These are phyloP conservation scores for Microplitis manilae DNA, from an alignment of 2,888 invertebrate species.

Conservation along the genomic window DNA sequence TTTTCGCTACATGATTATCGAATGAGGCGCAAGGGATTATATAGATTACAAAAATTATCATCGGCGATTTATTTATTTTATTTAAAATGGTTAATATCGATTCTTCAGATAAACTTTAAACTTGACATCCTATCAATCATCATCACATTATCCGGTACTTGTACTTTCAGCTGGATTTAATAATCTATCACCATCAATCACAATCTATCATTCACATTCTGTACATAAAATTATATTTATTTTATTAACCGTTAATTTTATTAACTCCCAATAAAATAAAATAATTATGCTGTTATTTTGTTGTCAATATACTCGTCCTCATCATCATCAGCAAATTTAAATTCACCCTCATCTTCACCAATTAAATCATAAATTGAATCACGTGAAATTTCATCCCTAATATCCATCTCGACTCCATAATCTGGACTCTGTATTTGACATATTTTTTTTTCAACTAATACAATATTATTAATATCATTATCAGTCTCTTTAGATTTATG, in stretches of 20 bases:
- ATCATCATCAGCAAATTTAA: conserved; percentile 68
- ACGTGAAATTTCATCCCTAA: conserved; percentile 55
- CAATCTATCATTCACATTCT: conserved; percentile 4
- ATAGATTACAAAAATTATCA: conserved; percentile 6
- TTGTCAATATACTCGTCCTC: conserved; percentile 62
- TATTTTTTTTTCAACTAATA: conserved; percentile 49
- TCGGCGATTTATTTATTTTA: conserved; percentile 10
- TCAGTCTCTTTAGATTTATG: conserved; percentile 53
- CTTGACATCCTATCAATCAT: conserved; percentile 2
- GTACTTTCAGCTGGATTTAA: conserved; percentile 19
- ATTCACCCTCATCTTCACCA: conserved; percentile 61
- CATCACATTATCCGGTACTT: conserved; percentile 24
- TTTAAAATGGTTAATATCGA: conserved; percentile 8
- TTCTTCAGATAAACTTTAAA: conserved; percentile 4
- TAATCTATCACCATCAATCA: conserved; percentile 14
- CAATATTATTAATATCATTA: conserved; percentile 39
- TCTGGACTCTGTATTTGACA: conserved; percentile 58
- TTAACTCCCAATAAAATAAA: conserved; percentile 3
- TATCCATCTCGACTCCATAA: conserved; percentile 61
- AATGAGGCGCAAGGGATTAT: conserved; percentile 23
- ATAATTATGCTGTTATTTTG: conserved; percentile 57
- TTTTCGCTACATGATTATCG: conserved; percentile 12
- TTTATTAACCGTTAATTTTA: conserved; percentile 14
- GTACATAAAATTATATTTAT: not conserved
- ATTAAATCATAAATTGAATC: conserved; percentile 63